phyloP scores from a whole-genome alignment of 2,113 vertebrate species.

The Probosciger aterrimus region DNA sequence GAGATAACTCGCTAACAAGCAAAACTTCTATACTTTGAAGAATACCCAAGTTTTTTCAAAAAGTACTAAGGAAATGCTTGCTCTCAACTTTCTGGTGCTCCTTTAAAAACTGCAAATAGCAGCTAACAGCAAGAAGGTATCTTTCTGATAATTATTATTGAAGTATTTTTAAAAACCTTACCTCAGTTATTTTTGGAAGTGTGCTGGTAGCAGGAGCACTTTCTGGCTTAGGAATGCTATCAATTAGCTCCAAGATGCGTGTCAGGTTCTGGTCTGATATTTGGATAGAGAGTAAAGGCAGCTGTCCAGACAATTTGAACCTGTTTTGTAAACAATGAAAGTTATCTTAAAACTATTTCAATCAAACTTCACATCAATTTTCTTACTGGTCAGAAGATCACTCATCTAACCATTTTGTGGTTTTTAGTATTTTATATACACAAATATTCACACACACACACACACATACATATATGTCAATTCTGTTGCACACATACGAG shows the following conservation, averaged over 20 bases:
- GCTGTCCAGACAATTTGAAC: conserved; percentile 89
- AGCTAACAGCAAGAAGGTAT: neutral
- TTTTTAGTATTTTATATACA: neutral
- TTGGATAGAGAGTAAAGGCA: conserved; percentile 87
- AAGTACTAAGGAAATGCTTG: neutral
- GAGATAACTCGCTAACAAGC: neutral
- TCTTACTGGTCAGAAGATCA: neutral
- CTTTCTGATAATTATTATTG: neutral
- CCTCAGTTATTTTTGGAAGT: conserved; percentile 73
- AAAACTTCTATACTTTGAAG: neutral
- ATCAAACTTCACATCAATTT: neutral
- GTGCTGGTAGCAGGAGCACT: conserved; percentile 61
- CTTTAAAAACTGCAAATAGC: neutral
- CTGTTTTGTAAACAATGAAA: conserved; percentile 69
- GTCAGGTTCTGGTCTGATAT: conserved; percentile 91
- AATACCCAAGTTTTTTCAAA: neutral
- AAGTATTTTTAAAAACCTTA: conserved; percentile 40
- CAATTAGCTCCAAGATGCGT: conserved; percentile 84
- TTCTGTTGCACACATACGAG: neutral
- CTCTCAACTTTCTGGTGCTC: neutral
- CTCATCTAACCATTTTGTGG: neutral
- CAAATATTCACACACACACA: accelerated
- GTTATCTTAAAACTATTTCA: neutral
- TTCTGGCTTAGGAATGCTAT: conserved; percentile 91
- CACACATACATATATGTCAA: accelerated